These are phyloP conservation scores for Nipponia nippon DNA, from an alignment of 2,113 vertebrate genomes.

Conservation along the genomic window DNA sequence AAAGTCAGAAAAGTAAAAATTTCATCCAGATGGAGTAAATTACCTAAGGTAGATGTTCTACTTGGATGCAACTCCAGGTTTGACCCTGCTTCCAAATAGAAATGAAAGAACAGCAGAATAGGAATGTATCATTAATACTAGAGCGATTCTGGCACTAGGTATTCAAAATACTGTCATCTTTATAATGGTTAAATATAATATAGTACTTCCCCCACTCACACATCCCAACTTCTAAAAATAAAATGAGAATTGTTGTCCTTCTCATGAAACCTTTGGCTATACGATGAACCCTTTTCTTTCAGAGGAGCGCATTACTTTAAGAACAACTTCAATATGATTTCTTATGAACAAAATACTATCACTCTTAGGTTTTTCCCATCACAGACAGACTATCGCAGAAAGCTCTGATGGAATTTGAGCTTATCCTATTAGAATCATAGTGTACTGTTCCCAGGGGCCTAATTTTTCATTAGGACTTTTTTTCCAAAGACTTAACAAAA, in stretches of 20 bases:
- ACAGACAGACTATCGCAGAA: not conserved
- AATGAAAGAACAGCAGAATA: not conserved
- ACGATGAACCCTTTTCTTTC: not conserved
- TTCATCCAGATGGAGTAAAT: not conserved
- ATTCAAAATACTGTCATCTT: not conserved
- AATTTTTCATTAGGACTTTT: not conserved
- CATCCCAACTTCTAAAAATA: too few relatives aligned
- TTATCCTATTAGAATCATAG: not conserved
- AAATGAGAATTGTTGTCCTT: not conserved
- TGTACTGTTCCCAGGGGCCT: not conserved
- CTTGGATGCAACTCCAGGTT: not conserved
- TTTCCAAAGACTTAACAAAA: not conserved
- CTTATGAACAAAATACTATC: not conserved
- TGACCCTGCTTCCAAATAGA: not conserved
- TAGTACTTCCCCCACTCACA: not conserved
- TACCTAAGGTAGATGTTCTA: not conserved
- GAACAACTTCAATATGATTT: not conserved
- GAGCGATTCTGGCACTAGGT: not conserved
- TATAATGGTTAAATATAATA: not conserved
- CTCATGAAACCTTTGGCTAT: not conserved
- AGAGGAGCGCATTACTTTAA: not conserved
- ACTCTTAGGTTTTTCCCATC: not conserved
- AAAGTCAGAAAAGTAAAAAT: not conserved
- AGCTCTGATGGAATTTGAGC: not conserved
- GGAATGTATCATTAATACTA: not conserved